A percentile compares a stretch with the other conserved stretches of the same genome.
phyloP scores from a whole-genome alignment of 2,888 invertebrate genomes.

The Frankliniella intonsa region DNA sequence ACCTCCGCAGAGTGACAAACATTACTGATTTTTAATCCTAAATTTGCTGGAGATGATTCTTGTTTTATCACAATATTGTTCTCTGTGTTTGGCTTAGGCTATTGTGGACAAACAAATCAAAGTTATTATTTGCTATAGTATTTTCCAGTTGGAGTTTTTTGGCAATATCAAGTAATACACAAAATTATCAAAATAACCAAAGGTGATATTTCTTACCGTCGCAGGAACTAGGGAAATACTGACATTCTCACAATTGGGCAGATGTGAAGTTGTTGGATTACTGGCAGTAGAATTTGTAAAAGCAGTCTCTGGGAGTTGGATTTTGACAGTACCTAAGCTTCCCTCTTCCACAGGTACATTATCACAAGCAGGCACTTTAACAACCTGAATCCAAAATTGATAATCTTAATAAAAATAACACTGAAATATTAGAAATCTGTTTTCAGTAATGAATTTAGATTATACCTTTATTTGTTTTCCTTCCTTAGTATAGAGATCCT shows the following conservation, averaged over 20 bases:
- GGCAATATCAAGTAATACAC: no score
- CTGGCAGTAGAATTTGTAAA: no score
- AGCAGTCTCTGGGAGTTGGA: not conserved
- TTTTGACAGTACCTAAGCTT: not conserved
- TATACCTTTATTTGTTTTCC: not conserved
- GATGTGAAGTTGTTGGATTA: no score
- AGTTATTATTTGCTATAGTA: no score
- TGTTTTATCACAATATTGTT: not conserved
- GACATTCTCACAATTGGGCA: no score
- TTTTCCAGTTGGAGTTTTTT: no score
- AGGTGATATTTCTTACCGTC: no score
- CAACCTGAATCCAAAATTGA: not conserved
- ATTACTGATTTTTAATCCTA: not conserved
- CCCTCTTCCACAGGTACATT: not conserved
- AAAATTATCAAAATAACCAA: no score
- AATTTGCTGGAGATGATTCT: not conserved
- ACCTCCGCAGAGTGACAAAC: not conserved
- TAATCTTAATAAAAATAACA: not conserved
- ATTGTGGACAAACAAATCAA: no score
- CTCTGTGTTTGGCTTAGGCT: not conserved
- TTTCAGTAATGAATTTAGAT: not conserved
- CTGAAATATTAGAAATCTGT: not conserved
- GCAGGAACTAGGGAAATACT: no score
- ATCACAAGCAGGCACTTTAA: not conserved
- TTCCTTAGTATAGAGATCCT: not conserved